These are phyloP conservation scores for Melanostoma mellinum DNA, from an alignment of 2,888 invertebrate species.

Conservation along the genomic window DNA sequence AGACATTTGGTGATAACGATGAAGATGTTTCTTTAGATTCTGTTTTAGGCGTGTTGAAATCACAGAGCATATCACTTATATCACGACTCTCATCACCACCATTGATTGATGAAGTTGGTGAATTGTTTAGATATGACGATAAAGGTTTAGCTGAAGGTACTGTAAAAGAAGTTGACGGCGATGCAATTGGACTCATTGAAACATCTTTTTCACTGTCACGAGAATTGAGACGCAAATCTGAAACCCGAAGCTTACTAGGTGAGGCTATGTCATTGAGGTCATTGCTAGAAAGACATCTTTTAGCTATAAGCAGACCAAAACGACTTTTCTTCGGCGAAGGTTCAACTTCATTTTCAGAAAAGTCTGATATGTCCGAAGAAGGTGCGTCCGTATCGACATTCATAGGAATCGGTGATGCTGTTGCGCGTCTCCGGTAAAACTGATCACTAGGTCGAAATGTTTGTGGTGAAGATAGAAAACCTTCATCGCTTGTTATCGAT, in stretches of 20 bases:
- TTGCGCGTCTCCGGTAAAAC: slow-evolving; percentile 79
- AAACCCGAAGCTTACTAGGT: slow-evolving; percentile 87
- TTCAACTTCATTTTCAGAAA: slow-evolving; percentile 87
- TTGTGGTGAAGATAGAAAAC: slow-evolving; percentile 79
- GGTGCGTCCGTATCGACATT: slow-evolving; percentile 80
- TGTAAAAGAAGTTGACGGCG: slow-evolving; percentile 77
- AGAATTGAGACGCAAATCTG: slow-evolving; percentile 86
- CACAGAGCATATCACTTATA: slow-evolving; percentile 51
- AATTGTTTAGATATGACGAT: slow-evolving; percentile 35
- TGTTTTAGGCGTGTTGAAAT: slow-evolving; percentile 3
- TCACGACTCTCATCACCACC: slow-evolving; percentile 48
- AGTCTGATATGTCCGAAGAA: slow-evolving; percentile 83
- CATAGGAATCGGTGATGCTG: slow-evolving; percentile 80
- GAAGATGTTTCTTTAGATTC: slow-evolving; percentile 20
- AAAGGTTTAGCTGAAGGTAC: slow-evolving; percentile 76
- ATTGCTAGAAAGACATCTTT: slow-evolving; percentile 80
- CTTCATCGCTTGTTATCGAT: slow-evolving; percentile 83
- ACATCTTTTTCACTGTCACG: slow-evolving; percentile 84
- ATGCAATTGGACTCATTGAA: slow-evolving; percentile 75
- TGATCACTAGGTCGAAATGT: slow-evolving; percentile 80
- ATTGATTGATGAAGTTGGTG: slow-evolving; percentile 35
- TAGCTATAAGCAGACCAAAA: slow-evolving; percentile 82
- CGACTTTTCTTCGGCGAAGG: slow-evolving; percentile 89
- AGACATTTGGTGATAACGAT: slow-evolving; percentile 16
- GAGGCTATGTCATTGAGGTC: slow-evolving; percentile 84